phyloP scores from a whole-genome alignment of 2,888 invertebrate species.

The Noctua janthe region DNA sequence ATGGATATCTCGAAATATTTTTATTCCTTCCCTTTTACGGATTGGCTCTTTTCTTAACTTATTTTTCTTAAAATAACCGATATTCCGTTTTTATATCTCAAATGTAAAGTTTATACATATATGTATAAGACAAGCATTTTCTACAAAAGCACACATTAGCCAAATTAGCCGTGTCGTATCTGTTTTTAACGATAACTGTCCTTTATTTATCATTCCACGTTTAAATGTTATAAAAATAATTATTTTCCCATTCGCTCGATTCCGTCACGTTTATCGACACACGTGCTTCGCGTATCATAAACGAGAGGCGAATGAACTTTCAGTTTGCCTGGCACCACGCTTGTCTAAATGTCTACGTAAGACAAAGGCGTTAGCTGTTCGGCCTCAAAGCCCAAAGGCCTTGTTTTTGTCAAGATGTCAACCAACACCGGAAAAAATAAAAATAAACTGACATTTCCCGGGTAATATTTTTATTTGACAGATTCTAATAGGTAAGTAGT shows the following conservation, averaged over 20 bases:
- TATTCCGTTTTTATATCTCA: not conserved
- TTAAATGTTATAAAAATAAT: conserved; percentile 13
- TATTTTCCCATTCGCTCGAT: conserved; percentile 48
- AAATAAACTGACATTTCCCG: not conserved
- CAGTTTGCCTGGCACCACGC: conserved; percentile 43
- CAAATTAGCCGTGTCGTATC: not conserved
- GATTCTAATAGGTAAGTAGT: not conserved
- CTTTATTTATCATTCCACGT: not conserved
- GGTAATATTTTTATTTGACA: not conserved
- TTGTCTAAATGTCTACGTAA: conserved; percentile 41
- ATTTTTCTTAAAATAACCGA: not conserved
- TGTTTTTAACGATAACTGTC: conserved; percentile 4
- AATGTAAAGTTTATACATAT: not conserved
- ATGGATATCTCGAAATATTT: no score
- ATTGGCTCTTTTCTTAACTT: not conserved
- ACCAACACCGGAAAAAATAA: not conserved
- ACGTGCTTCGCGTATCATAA: conserved; percentile 62
- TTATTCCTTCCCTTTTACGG: not conserved
- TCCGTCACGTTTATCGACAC: conserved; percentile 65
- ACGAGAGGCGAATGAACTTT: conserved; percentile 67
- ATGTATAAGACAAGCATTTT: not conserved
- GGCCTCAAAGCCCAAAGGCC: conserved; percentile 18
- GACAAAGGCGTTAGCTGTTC: conserved; percentile 33
- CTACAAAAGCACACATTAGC: not conserved
- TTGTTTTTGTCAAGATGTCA: not conserved